Evolutionary conservation across 2,888 invertebrate species (phyloP), one percentile per base, ranked within the genome.

Genomic region (Agrilus cyanescens): DNA sequence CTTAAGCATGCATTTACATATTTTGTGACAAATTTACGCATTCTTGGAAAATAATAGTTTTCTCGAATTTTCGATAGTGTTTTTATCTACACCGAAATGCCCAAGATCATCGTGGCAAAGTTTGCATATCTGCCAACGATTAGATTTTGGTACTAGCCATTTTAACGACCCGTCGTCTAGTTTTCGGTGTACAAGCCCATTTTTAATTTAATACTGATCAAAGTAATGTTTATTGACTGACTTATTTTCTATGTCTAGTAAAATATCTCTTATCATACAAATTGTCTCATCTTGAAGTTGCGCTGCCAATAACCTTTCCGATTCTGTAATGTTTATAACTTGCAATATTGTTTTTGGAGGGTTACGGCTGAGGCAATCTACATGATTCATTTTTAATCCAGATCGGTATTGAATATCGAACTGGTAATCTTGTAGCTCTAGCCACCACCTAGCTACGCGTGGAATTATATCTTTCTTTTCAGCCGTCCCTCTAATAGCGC

Each of bases 401-500:
- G 38, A 12, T n/a, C 38, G 38, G 12, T 30, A 38, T 16, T 38
- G 38, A 25, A 38, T 38, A 12, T 38, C 38, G 12, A 38, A 38
- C 18, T 38, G 18, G 5, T 38, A 38, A 16, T 54, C 51, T 35
- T 53, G 54, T 4, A 54, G 10, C 4, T 52, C 51, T 2, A 54
- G 32, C 55, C 57, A 57, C 57, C 58, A 58, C 1, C 58, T 36
- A 1, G 53, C 52, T 1, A 57, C 52, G 2, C 55, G 41, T 2
- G 57, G 55, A 1, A 54, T 20, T 1, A 59, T 38, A 12, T 59
- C 55, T 12, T 52, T 49, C 32, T 59, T 56, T 2, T 29, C 37
- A 16, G 53, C 43, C 0, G 57, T 54, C 0, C 45, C 29, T 15
- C 53, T 54, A 1, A 58, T 32, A 1, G 56, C 50, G 15, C 52